Evolutionary conservation across 1,140 invertebrate species (phyloP).

Genomic region (Plectrocnemia conspersa): DNA sequence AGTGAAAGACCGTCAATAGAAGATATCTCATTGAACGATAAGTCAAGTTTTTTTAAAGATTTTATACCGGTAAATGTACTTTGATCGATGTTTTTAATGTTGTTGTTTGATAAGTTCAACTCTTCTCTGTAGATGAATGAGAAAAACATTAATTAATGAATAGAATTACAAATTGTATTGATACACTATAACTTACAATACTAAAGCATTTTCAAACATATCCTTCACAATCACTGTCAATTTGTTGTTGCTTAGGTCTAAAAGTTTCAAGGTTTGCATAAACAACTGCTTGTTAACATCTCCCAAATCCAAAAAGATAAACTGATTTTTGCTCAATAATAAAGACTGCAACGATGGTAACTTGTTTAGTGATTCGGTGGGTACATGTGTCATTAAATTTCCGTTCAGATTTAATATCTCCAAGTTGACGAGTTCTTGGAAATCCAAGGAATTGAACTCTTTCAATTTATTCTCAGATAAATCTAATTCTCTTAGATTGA

Average conservation of each 20-base stretch:
- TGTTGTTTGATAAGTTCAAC: slow-evolving; percentile 47
- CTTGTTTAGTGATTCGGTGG: slow-evolving; percentile 40
- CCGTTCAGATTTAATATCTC: slow-evolving; percentile 43
- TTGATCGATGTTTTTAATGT: slow-evolving; percentile 45
- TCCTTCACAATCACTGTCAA: slow-evolving; percentile 43
- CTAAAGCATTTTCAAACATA: slow-evolving; percentile 42
- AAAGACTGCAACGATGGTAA: slow-evolving; percentile 42
- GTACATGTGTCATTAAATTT: slow-evolving; percentile 43
- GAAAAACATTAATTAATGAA: not conserved
- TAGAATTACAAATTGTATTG: not conserved
- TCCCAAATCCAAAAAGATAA: slow-evolving; percentile 40
- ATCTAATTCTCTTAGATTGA: slow-evolving; percentile 46
- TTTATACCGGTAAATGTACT: slow-evolving; percentile 40
- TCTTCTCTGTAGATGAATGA: slow-evolving; percentile 47
- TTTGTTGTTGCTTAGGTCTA: slow-evolving; percentile 44
- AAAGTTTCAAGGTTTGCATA: slow-evolving; percentile 40
- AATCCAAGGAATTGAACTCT: slow-evolving; percentile 42
- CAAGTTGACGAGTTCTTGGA: slow-evolving; percentile 40
- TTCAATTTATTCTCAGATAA: slow-evolving; percentile 52
- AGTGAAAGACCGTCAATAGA: slow-evolving; percentile 41
- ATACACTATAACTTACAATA: slow-evolving; percentile 39
- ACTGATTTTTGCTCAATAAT: slow-evolving; percentile 45
- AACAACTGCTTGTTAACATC: slow-evolving; percentile 34
- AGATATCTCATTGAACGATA: slow-evolving; percentile 47
- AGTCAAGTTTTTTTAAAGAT: slow-evolving; percentile 44